phyloP scores from a whole-genome alignment of 1,140 invertebrate genomes.

The Drosophila ogumai region DNA sequence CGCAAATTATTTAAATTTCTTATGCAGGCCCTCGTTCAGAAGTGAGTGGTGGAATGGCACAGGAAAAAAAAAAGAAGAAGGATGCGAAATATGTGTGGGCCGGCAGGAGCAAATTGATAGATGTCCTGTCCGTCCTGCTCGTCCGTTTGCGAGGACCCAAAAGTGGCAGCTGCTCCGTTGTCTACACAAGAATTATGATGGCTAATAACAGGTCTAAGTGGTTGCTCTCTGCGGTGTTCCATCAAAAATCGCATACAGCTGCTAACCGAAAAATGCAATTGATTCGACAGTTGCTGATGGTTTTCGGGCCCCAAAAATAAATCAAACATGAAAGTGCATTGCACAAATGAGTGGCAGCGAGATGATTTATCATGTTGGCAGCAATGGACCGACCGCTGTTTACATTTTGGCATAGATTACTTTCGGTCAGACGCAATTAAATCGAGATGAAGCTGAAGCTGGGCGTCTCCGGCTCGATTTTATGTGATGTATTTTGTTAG shows the following conservation, averaged over 20 bases:
- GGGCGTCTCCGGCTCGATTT: slow-evolving; percentile 27
- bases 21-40: slow-evolving; percentile 51
- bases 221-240: slow-evolving; percentile 37
- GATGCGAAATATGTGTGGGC: slow-evolving; percentile 45
- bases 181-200: slow-evolving; percentile 52
- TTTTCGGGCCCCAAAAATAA: slow-evolving; percentile 25
- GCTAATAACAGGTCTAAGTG: slow-evolving; percentile 62
- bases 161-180: slow-evolving; percentile 62
- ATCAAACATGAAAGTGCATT: slow-evolving; percentile 35
- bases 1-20: slow-evolving; percentile 71
- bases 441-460: slow-evolving; percentile 32
- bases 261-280: slow-evolving; percentile 54
- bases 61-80: slow-evolving; percentile 7
- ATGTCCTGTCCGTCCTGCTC: slow-evolving; percentile 32
- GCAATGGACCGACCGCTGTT: slow-evolving; percentile 16
- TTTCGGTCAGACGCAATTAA: slow-evolving; percentile 68
- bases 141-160: slow-evolving; percentile 14
- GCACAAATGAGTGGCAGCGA: slow-evolving; percentile 18
- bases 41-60: slow-evolving; percentile 30
- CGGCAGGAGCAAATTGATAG: slow-evolving; percentile 65
- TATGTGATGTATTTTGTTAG: slow-evolving; percentile 29
- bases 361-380: slow-evolving; percentile 41
- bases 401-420: slow-evolving; percentile 51
- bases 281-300: slow-evolving; percentile 41
- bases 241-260: slow-evolving; percentile 54